These are phyloP conservation scores for Masticophis lateralis DNA, from an alignment of 2,797 vertebrate genomes.

Conservation along the genomic window DNA sequence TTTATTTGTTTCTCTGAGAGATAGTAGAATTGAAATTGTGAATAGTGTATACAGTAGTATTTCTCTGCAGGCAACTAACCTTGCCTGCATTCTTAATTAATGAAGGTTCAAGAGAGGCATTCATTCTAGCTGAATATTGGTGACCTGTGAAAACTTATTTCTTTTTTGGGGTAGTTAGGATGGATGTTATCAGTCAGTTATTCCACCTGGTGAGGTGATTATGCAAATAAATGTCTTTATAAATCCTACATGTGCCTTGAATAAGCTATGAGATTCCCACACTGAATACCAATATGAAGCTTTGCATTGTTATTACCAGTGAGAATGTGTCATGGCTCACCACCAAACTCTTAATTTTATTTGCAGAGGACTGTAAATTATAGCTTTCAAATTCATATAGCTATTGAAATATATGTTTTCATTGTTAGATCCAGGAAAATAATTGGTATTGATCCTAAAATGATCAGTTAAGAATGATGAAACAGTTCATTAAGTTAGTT, in stretches of 20 bases:
- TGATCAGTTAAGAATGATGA: background rate
- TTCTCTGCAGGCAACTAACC: background rate
- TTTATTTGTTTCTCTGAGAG: background rate
- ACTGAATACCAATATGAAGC: constrained; percentile 22
- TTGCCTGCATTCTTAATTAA: constrained; percentile 16
- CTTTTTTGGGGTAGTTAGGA: constrained; percentile 13
- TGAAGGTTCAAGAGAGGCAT: background rate
- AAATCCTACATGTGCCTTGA: constrained; percentile 11
- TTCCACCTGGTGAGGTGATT: constrained; percentile 24
- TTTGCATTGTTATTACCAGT: background rate
- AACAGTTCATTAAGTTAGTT: background rate
- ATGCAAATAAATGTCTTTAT: constrained; percentile 26
- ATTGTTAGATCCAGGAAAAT: background rate
- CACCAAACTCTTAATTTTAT: background rate
- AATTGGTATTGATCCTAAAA: background rate
- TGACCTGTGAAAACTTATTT: background rate
- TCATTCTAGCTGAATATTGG: background rate
- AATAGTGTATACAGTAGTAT: background rate
- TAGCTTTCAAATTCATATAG: background rate
- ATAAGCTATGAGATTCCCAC: constrained; percentile 9
- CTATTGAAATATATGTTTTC: background rate
- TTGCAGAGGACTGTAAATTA: constrained; percentile 10
- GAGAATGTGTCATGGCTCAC: background rate
- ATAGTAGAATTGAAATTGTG: background rate
- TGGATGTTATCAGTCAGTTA: constrained; percentile 8